Evolutionary conservation across 2,113 vertebrate genomes (phyloP).

Genomic region (Gadus macrocephalus): DNA sequence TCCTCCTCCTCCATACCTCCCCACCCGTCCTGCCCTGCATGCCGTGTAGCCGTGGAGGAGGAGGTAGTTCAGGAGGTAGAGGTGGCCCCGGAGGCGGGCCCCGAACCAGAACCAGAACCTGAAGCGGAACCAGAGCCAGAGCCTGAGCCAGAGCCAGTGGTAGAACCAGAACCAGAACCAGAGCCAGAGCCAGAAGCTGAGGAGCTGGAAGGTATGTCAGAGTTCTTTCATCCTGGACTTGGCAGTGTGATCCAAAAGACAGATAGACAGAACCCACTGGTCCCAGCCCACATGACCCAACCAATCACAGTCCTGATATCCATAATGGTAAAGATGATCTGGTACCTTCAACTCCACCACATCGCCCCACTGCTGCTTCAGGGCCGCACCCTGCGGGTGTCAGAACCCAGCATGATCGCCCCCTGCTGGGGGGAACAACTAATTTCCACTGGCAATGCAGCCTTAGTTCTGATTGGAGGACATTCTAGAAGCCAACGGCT

Average conservation of each 20-base stretch:
- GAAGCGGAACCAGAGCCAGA: slow-evolving; percentile 62
- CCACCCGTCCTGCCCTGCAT: slow-evolving; percentile 61
- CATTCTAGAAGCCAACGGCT: too few relatives aligned
- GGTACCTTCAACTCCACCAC: slow-evolving; percentile 28
- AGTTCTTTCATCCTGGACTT: slow-evolving; percentile 67
- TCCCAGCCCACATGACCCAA: neutral
- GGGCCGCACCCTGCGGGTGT: too few relatives aligned
- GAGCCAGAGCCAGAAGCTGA: slow-evolving; percentile 49
- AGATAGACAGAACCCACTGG: slow-evolving; percentile 36
- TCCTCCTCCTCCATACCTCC: slow-evolving; percentile 30
- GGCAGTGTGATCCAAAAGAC: slow-evolving; percentile 24
- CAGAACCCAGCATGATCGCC: too few relatives aligned
- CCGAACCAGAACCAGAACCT: slow-evolving; percentile 62
- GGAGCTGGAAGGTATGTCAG: slow-evolving; percentile 78
- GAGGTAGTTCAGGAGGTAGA: slow-evolving; percentile 73
- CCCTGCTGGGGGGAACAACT: too few relatives aligned
- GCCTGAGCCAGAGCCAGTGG: slow-evolving; percentile 50
- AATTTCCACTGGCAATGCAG: too few relatives aligned
- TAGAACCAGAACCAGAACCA: slow-evolving; percentile 57
- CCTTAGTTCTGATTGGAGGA: too few relatives aligned
- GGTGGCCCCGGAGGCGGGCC: slow-evolving; percentile 69
- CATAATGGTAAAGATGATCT: too few relatives aligned
- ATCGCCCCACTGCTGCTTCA: neutral
- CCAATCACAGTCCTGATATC: neutral
- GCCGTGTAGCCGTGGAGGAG: slow-evolving; percentile 67